Conservation (phyloP, 1,140 invertebrate genomes). For the Caenorhabditis elegans region DNA sequence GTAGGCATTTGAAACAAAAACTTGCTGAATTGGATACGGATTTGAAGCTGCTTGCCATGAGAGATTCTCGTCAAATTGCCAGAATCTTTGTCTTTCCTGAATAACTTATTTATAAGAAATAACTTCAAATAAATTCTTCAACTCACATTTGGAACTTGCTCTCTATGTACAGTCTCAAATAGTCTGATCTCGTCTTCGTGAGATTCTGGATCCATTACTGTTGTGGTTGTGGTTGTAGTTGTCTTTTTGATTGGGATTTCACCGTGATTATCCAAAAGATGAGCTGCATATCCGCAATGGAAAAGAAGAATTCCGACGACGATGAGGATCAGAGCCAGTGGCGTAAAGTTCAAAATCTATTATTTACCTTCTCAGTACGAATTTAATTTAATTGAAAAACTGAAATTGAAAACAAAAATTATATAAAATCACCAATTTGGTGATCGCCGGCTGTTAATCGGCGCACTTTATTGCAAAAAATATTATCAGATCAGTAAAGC, state of each 20-base stretch:
- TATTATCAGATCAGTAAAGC: background rate
- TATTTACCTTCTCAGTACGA: too few relatives aligned
- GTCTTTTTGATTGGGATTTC: constrained; percentile 50
- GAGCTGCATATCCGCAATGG: constrained; percentile 66
- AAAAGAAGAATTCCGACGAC: constrained; percentile 62
- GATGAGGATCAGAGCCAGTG: constrained; percentile 62
- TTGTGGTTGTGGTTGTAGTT: constrained; percentile 51
- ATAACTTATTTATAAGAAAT: background rate
- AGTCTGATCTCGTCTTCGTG: constrained; percentile 42
- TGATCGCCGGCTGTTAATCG: background rate
- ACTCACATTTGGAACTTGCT: constrained; percentile 1
- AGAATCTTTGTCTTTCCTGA: constrained; percentile 57
- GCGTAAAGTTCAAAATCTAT: too few relatives aligned
- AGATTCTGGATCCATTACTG: constrained; percentile 32
- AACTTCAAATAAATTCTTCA: too few relatives aligned
- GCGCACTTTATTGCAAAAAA: background rate
- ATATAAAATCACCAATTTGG: background rate
- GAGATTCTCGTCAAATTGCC: constrained; percentile 62
- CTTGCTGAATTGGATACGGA: constrained; percentile 65
- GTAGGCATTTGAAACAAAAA: constrained; percentile 5
- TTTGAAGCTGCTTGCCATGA: constrained; percentile 64
- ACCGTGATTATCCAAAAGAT: constrained; percentile 60
- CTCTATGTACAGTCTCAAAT: constrained; percentile 26
- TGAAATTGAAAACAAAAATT: too few relatives aligned
- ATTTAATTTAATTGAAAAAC: too few relatives aligned